A percentile compares a stretch with the other conserved stretches of the same genome.
These are phyloP conservation scores for Florisuga fusca DNA, from an alignment of 2,797 vertebrate species.

Conservation along the genomic window DNA sequence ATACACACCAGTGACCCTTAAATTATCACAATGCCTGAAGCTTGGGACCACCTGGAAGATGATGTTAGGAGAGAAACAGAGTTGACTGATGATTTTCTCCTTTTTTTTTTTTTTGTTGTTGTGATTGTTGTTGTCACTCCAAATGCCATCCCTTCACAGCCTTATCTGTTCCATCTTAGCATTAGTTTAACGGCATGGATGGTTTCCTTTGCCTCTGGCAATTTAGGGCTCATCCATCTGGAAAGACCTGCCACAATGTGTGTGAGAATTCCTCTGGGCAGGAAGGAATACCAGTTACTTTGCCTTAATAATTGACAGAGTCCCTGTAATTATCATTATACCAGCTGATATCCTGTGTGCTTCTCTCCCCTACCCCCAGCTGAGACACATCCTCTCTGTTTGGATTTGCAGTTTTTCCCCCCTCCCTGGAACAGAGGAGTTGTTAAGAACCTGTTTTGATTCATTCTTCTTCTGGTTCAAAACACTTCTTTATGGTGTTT, in stretches of 20 bases:
- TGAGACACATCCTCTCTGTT: slow-evolving; percentile 14
- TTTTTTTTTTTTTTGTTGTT: not conserved
- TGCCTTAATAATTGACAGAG: slow-evolving; percentile 57
- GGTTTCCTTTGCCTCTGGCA: slow-evolving; percentile 56
- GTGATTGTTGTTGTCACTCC: slow-evolving; percentile 23
- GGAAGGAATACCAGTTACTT: slow-evolving; percentile 28
- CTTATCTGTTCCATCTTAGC: slow-evolving; percentile 47
- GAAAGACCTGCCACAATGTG: not conserved
- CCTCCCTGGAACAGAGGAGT: not conserved
- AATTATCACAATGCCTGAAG: slow-evolving; percentile 25
- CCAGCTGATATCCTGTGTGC: not conserved
- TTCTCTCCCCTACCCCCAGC: not conserved
- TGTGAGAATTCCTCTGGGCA: slow-evolving; percentile 9
- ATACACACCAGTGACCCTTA: slow-evolving; percentile 13
- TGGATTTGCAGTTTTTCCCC: not conserved
- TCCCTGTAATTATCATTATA: slow-evolving; percentile 40
- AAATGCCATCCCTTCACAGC: not conserved
- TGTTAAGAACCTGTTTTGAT: not conserved
- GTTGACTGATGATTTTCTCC: slow-evolving; percentile 1
- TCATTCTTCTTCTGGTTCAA: not conserved
- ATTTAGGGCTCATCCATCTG: slow-evolving; percentile 50
- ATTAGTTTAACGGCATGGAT: not conserved
- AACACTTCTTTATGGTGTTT: not conserved
- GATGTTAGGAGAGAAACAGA: not conserved
- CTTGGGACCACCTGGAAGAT: slow-evolving; percentile 54